Base-by-base conservation (phyloP, 2,797 vertebrate genomes). In the Antrozous pallidus region DNA sequence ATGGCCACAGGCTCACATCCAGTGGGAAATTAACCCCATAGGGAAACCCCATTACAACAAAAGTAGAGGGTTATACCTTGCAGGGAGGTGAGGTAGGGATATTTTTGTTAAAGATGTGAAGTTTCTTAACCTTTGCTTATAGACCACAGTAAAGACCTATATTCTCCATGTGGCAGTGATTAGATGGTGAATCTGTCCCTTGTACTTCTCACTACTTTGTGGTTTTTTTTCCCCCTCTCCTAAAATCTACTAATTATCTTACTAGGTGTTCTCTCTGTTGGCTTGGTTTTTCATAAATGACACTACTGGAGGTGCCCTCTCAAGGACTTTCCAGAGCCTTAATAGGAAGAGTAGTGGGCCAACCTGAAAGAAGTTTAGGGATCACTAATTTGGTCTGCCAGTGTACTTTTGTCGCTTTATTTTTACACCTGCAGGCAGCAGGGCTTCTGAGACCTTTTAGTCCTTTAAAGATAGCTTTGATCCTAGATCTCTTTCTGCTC, bases 391-490 rank as follows among this genome's bases (percentile, higher is more conserved):
- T 96, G 96, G 95, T 95, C 96, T 95, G 96, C 88, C 96, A 84
- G 94, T 95, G 16, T 83, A 95, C 96, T 94, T 97, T 96, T 96
- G 95, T 96, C 94, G 77, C 94, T 97, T 97, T 97, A 97, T 96
- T 97, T 97, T 97, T 97, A 95, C n/a, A 97, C 95, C 96, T 95
- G 95, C 96, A 97, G 96, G 96, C 97, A 97, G 96, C 96, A 96
- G 95, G 95, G 95, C 97, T 97, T 97, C 97, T 97, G 96, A 97
- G 96, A 97, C 96, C 97, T 97, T 97, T 95, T 88, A 73, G 93
- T 97, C 95, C 83, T 97, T 97, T 97, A 97, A 97, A 97, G 97
- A 93, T 78, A 88, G 94, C 96, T 97, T 97, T 97, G 96, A 97
- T 97, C 95, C 95, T 73, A 78, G 96, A 95, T 96, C 96, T 95